These are phyloP conservation scores for Apodemus speciosus DNA, from an alignment of 2,113 vertebrate genomes.

Conservation along the genomic window DNA sequence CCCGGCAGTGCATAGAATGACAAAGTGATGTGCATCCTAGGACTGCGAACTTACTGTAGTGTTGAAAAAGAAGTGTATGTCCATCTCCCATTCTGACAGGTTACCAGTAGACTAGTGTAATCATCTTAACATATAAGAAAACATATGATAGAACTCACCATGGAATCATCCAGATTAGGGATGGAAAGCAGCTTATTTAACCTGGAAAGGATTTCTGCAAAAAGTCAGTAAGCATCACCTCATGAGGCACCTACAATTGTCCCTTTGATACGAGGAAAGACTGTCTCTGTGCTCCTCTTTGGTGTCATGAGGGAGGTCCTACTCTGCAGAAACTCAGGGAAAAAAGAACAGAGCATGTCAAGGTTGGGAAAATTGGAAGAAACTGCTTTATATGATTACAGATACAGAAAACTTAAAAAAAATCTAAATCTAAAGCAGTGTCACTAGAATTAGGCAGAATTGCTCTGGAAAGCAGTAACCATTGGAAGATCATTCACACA, in stretches of 20 bases:
- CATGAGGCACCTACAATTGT: neutral
- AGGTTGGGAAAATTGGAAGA: conserved; percentile 23
- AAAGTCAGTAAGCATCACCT: neutral
- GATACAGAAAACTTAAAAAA: neutral
- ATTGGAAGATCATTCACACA: neutral
- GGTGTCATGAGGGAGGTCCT: neutral
- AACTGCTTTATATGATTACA: conserved; percentile 18
- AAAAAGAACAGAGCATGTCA: neutral
- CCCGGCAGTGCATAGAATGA: neutral
- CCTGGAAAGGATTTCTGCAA: neutral
- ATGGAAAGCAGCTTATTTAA: neutral
- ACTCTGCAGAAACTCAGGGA: neutral
- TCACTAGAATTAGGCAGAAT: conserved; percentile 14
- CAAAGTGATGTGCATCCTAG: neutral
- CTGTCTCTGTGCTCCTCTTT: neutral
- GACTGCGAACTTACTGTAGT: neutral
- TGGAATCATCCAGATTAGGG: neutral
- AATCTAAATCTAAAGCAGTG: neutral
- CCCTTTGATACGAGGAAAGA: neutral
- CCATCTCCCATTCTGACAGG: neutral
- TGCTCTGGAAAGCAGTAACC: neutral
- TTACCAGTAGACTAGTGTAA: neutral
- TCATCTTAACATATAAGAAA: conserved; percentile 3
- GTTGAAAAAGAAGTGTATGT: conserved; percentile 7
- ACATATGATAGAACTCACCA: neutral